A percentile compares a stretch with the other conserved stretches of the same genome.
phyloP scores from a whole-genome alignment of 2,113 vertebrate genomes.

The Pteronura brasiliensis region DNA sequence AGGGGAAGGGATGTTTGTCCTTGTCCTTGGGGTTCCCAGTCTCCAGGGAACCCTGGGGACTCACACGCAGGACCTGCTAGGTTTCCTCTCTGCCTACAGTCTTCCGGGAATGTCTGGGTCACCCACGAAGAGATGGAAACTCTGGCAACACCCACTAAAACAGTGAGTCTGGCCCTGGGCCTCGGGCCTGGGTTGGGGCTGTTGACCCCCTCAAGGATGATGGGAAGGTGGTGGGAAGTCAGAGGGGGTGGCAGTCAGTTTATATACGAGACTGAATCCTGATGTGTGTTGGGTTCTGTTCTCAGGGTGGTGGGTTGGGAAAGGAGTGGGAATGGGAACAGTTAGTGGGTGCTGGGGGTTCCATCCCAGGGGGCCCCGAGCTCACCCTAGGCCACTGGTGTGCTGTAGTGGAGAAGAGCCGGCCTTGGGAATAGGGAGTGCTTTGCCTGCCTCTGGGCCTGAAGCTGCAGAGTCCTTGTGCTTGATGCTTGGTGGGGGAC shows the following conservation, averaged over 20 bases:
- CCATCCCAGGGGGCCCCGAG: background rate
- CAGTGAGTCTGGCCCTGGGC: slow-evolving; percentile 86
- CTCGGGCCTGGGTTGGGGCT: background rate
- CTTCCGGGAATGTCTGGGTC: slow-evolving; percentile 99
- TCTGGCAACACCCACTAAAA: slow-evolving; percentile 93
- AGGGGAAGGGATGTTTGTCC: background rate
- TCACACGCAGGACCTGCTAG: background rate
- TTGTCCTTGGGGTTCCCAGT: background rate
- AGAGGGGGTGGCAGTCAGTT: background rate
- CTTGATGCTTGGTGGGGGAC: background rate
- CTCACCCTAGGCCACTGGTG: background rate
- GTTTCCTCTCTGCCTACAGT: slow-evolving; percentile 83
- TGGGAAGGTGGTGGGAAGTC: background rate
- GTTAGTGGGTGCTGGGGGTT: background rate
- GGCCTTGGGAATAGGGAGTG: background rate
- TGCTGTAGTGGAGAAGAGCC: background rate
- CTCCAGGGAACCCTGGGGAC: background rate
- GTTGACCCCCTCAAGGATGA: accelerated
- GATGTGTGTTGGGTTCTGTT: background rate
- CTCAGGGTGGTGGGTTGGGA: background rate
- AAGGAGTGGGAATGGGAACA: background rate
- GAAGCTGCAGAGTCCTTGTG: background rate
- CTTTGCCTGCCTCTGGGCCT: background rate
- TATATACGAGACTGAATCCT: background rate
- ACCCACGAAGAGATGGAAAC: slow-evolving; percentile 99